These are phyloP conservation scores for Frankliniella fusca DNA, from an alignment of 2,888 invertebrate genomes.

Conservation along the genomic window DNA sequence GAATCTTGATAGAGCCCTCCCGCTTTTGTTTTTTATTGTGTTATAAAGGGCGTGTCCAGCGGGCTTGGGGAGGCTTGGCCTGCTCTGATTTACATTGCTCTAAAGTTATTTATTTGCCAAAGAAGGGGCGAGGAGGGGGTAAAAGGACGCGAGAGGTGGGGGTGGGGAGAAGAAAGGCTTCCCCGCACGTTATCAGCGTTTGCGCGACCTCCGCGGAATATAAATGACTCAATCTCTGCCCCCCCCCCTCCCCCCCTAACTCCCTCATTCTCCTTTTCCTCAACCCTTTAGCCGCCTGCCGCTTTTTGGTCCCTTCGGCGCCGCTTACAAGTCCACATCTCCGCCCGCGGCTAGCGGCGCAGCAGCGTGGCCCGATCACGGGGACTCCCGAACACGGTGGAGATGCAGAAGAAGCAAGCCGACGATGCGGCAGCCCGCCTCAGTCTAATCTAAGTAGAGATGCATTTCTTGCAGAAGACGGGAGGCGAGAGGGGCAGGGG, in stretches of 20 bases:
- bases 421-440: too few species aligned
- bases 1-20: too few species aligned
- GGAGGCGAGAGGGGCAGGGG: too few species aligned
- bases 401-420: too few species aligned
- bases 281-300: too few species aligned
- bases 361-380: too few species aligned
- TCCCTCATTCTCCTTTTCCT: not conserved
- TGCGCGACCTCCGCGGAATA: conserved; percentile 12
- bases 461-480: too few species aligned
- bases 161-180: not conserved
- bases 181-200: not conserved
- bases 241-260: not conserved
- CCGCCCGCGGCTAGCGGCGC: too few species aligned
- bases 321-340: too few species aligned
- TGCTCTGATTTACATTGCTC: not conserved
- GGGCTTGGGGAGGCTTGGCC: not conserved
- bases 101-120: not conserved
- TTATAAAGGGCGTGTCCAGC: not conserved
- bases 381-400: too few species aligned
- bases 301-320: too few species aligned
- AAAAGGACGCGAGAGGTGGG: not conserved
- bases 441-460: too few species aligned
- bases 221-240: conserved; percentile 9
- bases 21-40: not conserved
- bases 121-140: not conserved